These are phyloP conservation scores for Crypturellus tataupa DNA, from an alignment of 2,797 vertebrate genomes.

Conservation along the genomic window DNA sequence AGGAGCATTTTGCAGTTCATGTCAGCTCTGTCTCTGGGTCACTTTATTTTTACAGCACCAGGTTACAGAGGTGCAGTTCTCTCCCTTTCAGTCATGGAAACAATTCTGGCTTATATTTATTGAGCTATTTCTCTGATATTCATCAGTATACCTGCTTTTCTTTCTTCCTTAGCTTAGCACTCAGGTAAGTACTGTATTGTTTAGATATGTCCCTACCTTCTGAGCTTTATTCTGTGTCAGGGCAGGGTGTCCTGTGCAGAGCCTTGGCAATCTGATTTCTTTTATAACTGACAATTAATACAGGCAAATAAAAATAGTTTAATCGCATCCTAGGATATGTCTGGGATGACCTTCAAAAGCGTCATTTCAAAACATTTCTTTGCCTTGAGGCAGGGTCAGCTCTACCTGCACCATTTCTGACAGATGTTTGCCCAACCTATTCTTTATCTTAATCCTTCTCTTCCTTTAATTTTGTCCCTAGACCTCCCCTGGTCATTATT, in stretches of 20 bases:
- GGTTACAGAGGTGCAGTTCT: background rate
- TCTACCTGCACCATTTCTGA: background rate
- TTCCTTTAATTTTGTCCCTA: accelerated
- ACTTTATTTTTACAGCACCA: background rate
- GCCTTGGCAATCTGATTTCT: background rate
- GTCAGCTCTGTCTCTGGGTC: background rate
- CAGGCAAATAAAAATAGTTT: background rate
- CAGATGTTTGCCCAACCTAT: background rate
- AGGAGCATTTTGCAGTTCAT: background rate
- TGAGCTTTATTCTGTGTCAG: background rate
- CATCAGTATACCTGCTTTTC: background rate
- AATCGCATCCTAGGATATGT: background rate
- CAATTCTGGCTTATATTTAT: background rate
- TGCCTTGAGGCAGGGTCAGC: background rate
- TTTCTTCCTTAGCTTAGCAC: background rate
- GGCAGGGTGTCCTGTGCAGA: background rate
- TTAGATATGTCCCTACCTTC: background rate
- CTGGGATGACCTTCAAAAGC: background rate
- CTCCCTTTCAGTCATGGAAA: background rate
- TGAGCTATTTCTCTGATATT: background rate
- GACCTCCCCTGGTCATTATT: background rate
- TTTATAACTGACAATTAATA: background rate
- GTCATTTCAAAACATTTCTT: accelerated
- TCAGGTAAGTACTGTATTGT: background rate
- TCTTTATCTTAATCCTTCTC: background rate